Conservation (phyloP, 2,888 invertebrate species). For the Hedya salicella region DNA sequence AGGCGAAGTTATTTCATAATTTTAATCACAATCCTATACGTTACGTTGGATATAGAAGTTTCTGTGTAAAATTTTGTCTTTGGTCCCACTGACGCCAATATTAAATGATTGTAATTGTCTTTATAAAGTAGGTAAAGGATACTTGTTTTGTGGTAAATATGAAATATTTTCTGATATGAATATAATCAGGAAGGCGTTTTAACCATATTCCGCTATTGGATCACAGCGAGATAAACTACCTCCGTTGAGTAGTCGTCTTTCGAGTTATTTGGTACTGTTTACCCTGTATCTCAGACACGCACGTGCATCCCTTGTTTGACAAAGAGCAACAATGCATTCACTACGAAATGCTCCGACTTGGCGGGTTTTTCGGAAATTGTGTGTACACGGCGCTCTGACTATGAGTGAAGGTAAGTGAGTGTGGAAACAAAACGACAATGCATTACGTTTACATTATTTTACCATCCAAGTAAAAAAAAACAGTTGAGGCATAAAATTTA, state of each 20-base stretch:
- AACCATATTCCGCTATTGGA: not conserved
- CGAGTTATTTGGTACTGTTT: slow-evolving; percentile 43
- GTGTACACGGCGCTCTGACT: slow-evolving; percentile 15
- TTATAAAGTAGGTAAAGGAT: no score
- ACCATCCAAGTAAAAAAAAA: not conserved
- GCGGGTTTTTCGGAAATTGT: slow-evolving; percentile 4
- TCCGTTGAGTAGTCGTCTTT: slow-evolving; percentile 38
- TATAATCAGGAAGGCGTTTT: not conserved
- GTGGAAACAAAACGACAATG: slow-evolving; percentile 13
- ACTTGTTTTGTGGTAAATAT: no score
- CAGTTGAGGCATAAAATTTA: not conserved
- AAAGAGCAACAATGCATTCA: slow-evolving; percentile 39
- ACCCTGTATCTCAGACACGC: slow-evolving; percentile 37
- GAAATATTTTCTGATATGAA: not conserved
- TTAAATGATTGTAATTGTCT: no score
- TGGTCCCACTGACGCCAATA: no score
- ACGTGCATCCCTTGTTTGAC: slow-evolving; percentile 43
- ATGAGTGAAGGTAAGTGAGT: not conserved
- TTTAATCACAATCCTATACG: no score
- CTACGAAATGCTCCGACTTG: slow-evolving; percentile 1
- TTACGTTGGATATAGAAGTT: no score
- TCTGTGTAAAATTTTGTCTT: no score
- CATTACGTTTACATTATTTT: not conserved
- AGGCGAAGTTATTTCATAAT: no score
- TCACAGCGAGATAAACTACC: slow-evolving; percentile 21